Conservation (phyloP, 2,797 vertebrate genomes). For the Sternotherus odoratus region DNA sequence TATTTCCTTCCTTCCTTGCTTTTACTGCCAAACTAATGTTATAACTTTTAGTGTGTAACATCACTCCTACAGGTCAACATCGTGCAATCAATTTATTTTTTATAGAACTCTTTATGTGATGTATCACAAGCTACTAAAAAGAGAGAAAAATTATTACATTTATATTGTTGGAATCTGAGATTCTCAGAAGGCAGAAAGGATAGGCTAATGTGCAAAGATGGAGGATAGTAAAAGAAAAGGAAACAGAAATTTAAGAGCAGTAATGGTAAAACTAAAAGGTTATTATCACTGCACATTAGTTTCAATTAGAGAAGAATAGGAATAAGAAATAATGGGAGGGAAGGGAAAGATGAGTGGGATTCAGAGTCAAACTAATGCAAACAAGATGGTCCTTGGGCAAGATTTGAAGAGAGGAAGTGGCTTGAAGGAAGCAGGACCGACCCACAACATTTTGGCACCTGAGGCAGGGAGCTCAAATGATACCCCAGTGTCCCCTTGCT, state of each 20-base stretch:
- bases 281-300: conserved; percentile 51
- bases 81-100: not conserved
- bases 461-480: too few species aligned
- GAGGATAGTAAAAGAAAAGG: conserved; percentile 2
- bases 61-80: conserved; percentile 32
- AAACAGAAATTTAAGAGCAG: conserved; percentile 9
- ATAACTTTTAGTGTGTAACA: conserved; percentile 37
- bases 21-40: conserved; percentile 63
- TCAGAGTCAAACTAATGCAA: conserved; percentile 26
- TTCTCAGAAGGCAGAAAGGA: not conserved
- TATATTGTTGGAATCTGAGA: not conserved
- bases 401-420: conserved; percentile 15
- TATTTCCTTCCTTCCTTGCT: conserved; percentile 67
- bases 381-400: conserved; percentile 61
- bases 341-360: conserved; percentile 56
- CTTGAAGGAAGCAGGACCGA: not conserved
- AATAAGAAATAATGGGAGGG: conserved; percentile 63
- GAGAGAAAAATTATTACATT: not conserved
- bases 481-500: too few species aligned
- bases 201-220: not conserved
- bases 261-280: conserved; percentile 4
- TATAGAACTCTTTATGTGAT: not conserved
- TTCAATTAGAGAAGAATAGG: conserved; percentile 52
- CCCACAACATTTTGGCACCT: too few species aligned
- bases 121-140: conserved; percentile 6